Conservation (phyloP, 2,113 vertebrate genomes). For the Passer domesticus region DNA sequence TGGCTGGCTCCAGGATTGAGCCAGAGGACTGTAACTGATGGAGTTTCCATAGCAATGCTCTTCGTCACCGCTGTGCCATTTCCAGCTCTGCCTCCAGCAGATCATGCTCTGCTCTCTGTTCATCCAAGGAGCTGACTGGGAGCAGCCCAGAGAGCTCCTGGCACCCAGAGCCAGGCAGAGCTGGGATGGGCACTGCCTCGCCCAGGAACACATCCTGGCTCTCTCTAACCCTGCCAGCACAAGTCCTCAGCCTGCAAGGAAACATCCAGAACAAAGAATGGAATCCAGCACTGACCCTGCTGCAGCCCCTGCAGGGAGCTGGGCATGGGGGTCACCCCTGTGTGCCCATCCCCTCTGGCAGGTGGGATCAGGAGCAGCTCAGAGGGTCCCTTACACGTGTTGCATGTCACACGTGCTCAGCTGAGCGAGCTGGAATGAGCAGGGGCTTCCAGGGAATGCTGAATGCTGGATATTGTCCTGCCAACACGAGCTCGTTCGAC, state of each 20-base stretch:
- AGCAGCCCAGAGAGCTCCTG: neutral
- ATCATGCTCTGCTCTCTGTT: neutral
- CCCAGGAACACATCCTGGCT: accelerated
- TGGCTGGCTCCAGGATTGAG: neutral
- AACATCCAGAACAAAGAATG: neutral
- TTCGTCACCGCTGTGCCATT: neutral
- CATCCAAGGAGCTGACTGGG: neutral
- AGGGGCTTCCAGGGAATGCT: neutral
- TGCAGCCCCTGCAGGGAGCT: accelerated
- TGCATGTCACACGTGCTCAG: neutral
- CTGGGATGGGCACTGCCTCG: accelerated
- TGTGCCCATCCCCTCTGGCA: neutral
- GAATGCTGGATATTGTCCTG: neutral
- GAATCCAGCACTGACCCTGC: neutral
- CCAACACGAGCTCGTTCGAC: neutral
- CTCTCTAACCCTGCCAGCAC: neutral
- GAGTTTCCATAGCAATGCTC: conserved; percentile 65
- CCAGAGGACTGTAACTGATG: neutral
- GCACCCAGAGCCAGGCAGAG: neutral
- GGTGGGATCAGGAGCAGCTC: neutral
- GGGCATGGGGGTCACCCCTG: too few relatives aligned
- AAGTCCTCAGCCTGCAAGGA: neutral
- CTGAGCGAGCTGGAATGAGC: neutral
- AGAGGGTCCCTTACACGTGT: accelerated
- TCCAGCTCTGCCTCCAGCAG: conserved; percentile 27